These are phyloP conservation scores for Pavo muticus DNA, from an alignment of 2,113 vertebrate species.

Conservation along the genomic window DNA sequence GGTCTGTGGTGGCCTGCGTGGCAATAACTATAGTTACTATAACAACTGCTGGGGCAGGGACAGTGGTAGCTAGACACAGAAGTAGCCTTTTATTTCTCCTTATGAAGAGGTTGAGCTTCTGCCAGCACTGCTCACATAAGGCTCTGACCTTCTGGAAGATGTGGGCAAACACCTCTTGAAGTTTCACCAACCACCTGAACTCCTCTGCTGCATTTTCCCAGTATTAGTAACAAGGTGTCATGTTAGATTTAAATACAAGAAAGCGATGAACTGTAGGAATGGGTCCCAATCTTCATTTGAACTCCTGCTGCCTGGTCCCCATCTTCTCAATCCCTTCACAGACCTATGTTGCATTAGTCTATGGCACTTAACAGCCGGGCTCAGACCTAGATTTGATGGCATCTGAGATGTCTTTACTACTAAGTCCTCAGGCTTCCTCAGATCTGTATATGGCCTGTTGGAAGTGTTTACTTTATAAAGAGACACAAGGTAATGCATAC, in stretches of 20 bases:
- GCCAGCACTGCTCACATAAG: background rate
- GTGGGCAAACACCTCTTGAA: background rate
- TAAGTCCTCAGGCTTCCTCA: background rate
- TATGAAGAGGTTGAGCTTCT: background rate
- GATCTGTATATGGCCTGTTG: background rate
- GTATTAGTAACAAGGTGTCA: background rate
- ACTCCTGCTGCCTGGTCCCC: background rate
- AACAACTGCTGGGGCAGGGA: background rate
- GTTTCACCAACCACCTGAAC: background rate
- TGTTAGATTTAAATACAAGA: background rate
- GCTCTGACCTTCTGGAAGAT: background rate
- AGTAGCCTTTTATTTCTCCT: background rate
- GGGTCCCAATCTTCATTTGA: background rate
- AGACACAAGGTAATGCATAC: background rate
- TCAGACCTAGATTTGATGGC: background rate
- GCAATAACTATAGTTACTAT: background rate
- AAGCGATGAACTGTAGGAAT: background rate
- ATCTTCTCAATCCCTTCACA: background rate
- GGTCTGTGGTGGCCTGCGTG: background rate
- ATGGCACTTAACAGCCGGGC: rapidly evolving
- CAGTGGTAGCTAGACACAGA: background rate
- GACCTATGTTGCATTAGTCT: background rate
- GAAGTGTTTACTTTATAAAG: background rate
- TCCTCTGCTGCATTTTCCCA: background rate
- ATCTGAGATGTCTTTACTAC: background rate